These are phyloP conservation scores for Sialis lutaria DNA, from an alignment of 2,888 invertebrate genomes.

Conservation along the genomic window DNA sequence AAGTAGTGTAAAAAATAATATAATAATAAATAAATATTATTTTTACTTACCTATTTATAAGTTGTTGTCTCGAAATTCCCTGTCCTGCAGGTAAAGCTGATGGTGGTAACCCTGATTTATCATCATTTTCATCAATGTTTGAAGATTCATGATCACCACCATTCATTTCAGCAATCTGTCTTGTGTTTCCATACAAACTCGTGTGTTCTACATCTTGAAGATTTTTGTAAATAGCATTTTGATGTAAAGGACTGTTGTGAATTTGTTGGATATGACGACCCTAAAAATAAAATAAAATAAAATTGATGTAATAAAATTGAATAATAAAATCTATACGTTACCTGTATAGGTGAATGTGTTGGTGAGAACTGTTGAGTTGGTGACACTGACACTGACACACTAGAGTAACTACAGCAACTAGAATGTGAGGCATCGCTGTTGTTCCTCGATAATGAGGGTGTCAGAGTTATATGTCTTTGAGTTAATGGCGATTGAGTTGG, in stretches of 20 bases:
- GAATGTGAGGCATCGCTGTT: slow-evolving; percentile 84
- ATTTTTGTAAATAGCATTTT: slow-evolving; percentile 35
- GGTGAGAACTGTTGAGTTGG: slow-evolving; percentile 54
- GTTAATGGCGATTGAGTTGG: slow-evolving; percentile 78
- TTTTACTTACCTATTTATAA: slow-evolving; percentile 50
- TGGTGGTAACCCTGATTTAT: slow-evolving; percentile 26
- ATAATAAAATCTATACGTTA: slow-evolving; percentile 8
- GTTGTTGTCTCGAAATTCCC: slow-evolving; percentile 74
- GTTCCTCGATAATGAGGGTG: slow-evolving; percentile 72
- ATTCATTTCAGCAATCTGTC: slow-evolving; percentile 17
- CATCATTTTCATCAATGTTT: slow-evolving; percentile 30
- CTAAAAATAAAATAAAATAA: slow-evolving; percentile 14
- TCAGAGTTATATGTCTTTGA: slow-evolving; percentile 61
- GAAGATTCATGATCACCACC: slow-evolving; percentile 27
- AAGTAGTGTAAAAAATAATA: too few relatives aligned
- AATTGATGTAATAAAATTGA: background rate
- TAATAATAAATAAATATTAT: too few relatives aligned
- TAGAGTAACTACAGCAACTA: slow-evolving; percentile 74
- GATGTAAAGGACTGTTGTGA: slow-evolving; percentile 31
- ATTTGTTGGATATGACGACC: slow-evolving; percentile 34
- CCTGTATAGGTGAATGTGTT: slow-evolving; percentile 75
- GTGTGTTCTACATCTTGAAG: slow-evolving; percentile 23
- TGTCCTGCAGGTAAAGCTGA: slow-evolving; percentile 42
- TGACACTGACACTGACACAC: slow-evolving; percentile 33
- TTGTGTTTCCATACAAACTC: slow-evolving; percentile 16